These are phyloP conservation scores for Pseudotriccus pelzelni DNA, from an alignment of 2,797 vertebrate genomes.

Conservation along the genomic window DNA sequence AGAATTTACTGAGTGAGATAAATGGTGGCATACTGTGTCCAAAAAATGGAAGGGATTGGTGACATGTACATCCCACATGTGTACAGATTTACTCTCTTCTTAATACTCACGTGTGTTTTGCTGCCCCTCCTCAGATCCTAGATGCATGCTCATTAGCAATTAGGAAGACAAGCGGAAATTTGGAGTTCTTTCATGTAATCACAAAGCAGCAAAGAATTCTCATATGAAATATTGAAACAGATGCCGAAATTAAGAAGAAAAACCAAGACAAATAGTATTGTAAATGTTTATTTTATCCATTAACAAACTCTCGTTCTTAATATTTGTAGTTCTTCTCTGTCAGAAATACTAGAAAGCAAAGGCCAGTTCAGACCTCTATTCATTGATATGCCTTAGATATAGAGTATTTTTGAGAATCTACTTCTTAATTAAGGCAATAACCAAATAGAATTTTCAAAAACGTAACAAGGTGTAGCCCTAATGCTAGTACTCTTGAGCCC, in stretches of 20 bases:
- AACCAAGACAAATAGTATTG: background rate
- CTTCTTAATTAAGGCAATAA: background rate
- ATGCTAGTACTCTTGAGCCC: background rate
- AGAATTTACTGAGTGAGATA: background rate
- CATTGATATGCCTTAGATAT: background rate
- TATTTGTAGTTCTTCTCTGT: background rate
- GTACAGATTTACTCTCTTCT: background rate
- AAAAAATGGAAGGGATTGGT: background rate
- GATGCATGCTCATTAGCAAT: background rate
- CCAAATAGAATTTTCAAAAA: background rate
- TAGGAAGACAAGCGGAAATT: background rate
- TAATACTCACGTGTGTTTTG: background rate
- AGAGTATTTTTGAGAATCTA: background rate
- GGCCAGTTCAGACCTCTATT: background rate
- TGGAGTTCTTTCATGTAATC: background rate
- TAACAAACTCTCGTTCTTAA: background rate
- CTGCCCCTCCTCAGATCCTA: background rate
- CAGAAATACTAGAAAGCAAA: background rate
- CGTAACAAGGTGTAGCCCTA: background rate
- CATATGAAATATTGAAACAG: background rate
- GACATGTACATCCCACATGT: rapidly evolving
- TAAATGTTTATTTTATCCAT: background rate
- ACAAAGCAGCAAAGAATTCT: background rate
- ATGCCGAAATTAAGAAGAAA: background rate
- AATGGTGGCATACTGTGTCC: background rate